Evolutionary conservation across 2,888 invertebrate species (phyloP).

Genomic region (Urechis unicinctus): DNA sequence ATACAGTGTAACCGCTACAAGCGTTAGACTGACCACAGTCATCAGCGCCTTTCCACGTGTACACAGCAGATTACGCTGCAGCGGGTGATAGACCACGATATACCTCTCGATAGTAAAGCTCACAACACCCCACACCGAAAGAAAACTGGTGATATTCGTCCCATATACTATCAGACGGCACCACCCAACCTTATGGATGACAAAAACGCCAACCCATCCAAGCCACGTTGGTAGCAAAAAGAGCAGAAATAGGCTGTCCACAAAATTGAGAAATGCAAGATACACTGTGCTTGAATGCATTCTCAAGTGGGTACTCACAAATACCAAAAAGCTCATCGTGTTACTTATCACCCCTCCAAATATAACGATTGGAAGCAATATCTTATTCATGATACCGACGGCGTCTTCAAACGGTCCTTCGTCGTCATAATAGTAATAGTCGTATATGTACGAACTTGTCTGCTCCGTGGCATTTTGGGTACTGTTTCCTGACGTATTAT

Average conservation of each 20-base stretch:
- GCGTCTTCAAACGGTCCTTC: background rate
- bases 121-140: constrained; percentile 17
- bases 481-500: too few species aligned
- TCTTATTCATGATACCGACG: background rate
- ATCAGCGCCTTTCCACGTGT: constrained; percentile 6
- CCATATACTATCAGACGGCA: constrained; percentile 14
- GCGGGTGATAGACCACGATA: constrained; percentile 16
- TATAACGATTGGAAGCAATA: background rate
- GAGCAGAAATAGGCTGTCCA: constrained; percentile 13
- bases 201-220: constrained; percentile 6
- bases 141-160: constrained; percentile 12
- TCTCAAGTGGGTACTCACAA: background rate
- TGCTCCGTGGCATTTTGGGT: too few species aligned
- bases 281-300: constrained; percentile 3
- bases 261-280: constrained; percentile 15
- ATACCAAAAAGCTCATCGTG: background rate
- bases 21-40: constrained; percentile 2
- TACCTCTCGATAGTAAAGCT: constrained; percentile 16
- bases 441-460: too few species aligned
- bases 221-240: constrained; percentile 11
- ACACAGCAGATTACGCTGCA: constrained; percentile 7
- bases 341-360: background rate
- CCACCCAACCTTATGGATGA: constrained; percentile 8
- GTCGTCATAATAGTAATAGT: too few species aligned
- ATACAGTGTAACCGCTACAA: constrained; percentile 7